phyloP scores from a whole-genome alignment of 2,797 vertebrate species.

The Euthynnus affinis region DNA sequence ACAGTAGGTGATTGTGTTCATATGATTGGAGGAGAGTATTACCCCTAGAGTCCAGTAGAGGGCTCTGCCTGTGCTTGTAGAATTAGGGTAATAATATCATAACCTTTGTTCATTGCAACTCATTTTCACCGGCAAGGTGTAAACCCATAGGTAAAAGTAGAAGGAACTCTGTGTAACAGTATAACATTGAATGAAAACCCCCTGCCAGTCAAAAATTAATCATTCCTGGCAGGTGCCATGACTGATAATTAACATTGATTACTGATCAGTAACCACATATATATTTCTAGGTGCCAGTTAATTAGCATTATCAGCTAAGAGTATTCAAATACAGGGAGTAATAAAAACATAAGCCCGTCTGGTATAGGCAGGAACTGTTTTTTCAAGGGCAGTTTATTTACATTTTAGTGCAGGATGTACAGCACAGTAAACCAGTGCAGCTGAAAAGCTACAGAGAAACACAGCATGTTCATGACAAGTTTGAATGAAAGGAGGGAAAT shows the following conservation, averaged over 20 bases:
- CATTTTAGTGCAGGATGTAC: slow-evolving; percentile 21
- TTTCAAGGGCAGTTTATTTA: neutral
- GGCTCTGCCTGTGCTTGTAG: too few species aligned
- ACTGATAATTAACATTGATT: slow-evolving; percentile 41
- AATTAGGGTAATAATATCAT: too few species aligned
- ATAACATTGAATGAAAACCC: neutral
- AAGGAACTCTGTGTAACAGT: neutral
- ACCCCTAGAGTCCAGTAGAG: too few species aligned
- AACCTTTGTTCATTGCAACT: neutral
- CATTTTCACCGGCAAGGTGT: neutral
- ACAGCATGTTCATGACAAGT: neutral
- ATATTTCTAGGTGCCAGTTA: slow-evolving; percentile 6
- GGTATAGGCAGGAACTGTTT: neutral
- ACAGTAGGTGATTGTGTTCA: too few species aligned
- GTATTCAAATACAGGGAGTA: slow-evolving; percentile 3
- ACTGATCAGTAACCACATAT: slow-evolving; percentile 28
- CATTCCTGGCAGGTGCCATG: neutral
- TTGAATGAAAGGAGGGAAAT: slow-evolving; percentile 23
- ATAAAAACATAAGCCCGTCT: neutral
- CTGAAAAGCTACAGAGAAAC: neutral
- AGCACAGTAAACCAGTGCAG: slow-evolving; percentile 8
- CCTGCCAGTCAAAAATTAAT: slow-evolving; percentile 10
- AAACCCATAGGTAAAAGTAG: neutral
- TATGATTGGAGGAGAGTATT: too few species aligned
- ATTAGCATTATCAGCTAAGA: slow-evolving; percentile 38